Evolutionary conservation across 53 echinoderm and acorn worm species (phyloP).

Genomic region (Actinopyga echinites): DNA sequence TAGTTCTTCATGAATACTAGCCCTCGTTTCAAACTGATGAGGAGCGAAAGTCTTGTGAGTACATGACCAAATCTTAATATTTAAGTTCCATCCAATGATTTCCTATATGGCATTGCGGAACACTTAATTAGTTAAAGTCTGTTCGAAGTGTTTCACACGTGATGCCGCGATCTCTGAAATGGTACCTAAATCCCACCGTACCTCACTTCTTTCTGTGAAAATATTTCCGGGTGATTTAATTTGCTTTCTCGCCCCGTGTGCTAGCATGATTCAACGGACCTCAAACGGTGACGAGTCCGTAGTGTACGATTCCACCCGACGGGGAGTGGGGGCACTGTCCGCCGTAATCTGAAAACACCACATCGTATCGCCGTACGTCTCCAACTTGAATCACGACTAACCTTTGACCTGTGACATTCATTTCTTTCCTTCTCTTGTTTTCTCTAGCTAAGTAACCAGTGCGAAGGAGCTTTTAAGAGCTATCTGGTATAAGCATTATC

Average conservation of each 20-base stretch:
- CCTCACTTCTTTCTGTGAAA: conserved; percentile 20
- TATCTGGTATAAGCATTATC: no score
- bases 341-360: conserved; percentile 34
- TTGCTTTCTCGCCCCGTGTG: conserved; percentile 42
- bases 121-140: no score
- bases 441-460: no score
- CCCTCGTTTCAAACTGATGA: no score
- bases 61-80: no score
- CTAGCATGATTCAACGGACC: conserved; percentile 40
- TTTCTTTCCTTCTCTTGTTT: no score
- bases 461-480: no score
- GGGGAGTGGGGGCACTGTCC: conserved; percentile 46
- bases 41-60: no score
- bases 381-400: background rate
- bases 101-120: no score
- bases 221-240: conserved; percentile 38
- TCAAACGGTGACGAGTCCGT: conserved; percentile 30
- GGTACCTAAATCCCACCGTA: conserved; percentile 6
- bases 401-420: background rate
- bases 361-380: background rate
- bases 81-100: no score
- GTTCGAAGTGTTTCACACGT: no score
- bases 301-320: conserved; percentile 5
- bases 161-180: background rate
- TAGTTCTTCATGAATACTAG: no score